A percentile compares a stretch with the other conserved stretches of the same genome.
phyloP scores from a whole-genome alignment of 2,888 invertebrate species.

The Vanessa cardui region DNA sequence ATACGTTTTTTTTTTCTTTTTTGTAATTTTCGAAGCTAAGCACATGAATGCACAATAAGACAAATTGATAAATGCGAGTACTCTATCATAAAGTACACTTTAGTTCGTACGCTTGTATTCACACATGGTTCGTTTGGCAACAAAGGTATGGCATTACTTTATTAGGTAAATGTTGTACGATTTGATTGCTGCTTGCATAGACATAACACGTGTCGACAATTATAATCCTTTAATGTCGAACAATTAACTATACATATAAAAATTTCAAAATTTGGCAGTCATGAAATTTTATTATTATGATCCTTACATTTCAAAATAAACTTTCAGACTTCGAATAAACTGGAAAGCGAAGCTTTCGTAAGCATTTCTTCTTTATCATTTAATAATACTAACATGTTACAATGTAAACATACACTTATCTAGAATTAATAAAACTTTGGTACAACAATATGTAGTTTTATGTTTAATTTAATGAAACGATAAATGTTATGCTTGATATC shows the following conservation, averaged over 20 bases:
- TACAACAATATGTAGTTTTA: not conserved
- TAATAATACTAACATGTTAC: not conserved
- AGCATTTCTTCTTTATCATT: not conserved
- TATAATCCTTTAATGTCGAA: too few relatives aligned
- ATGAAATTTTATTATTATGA: not conserved
- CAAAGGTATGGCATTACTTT: too few relatives aligned
- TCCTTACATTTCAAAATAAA: not conserved
- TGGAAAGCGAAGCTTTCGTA: constrained; percentile 1
- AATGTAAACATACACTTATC: not conserved
- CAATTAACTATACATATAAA: not conserved
- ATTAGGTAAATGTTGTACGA: too few relatives aligned
- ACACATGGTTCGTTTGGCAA: too few relatives aligned
- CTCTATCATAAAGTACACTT: too few relatives aligned
- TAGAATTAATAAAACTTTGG: constrained; percentile 6
- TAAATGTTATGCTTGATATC: not conserved
- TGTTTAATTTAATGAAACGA: not conserved
- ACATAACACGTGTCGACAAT: too few relatives aligned
- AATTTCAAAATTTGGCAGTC: constrained; percentile 3
- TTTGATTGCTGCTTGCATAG: too few relatives aligned
- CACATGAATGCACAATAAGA: too few relatives aligned
- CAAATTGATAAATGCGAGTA: too few relatives aligned
- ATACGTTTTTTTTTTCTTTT: too few relatives aligned
- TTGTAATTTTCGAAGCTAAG: too few relatives aligned
- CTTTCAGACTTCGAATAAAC: not conserved
- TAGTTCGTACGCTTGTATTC: too few relatives aligned